Base-by-base conservation (phyloP, 1,140 invertebrate genomes). In the Anastatus disparis region DNA sequence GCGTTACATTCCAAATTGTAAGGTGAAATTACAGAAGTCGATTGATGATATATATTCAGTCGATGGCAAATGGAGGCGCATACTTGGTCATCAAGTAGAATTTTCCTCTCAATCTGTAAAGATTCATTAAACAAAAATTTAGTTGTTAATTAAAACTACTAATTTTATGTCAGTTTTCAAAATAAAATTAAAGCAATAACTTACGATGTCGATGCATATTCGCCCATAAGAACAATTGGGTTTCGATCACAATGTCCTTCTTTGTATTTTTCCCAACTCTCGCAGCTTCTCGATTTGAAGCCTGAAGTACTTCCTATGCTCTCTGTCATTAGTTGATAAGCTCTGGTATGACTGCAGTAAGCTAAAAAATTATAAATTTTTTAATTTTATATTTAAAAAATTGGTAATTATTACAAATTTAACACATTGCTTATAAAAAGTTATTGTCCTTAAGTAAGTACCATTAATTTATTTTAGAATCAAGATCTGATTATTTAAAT, bases 301-400 rank as follows among this genome's bases (percentile, higher is more conserved):
- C 81, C 81, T 1, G 76, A 63, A 17, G 76, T 80, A 48, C 79
- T 82, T 4, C 77, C 79, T 46, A 88, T 81, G 13, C 85, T 85
- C 62, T 88, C 87, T 0, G 80, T 85, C 78, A 85, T 88, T 26
- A 86, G 83, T 68, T 86, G 83, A 69, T 87, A 86, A 2, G 87
- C 86, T 66, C 87, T 76, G 4, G 86, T 80, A 70, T 88, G 87
- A 68, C 86, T 87, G 40, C 86, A 87, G 13, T 86, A 86, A 70
- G 83, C 85, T 86, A 50, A 68, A 38, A 55, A 15, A n/a, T n/a
- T n/a, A n/a, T n/a, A n/a, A n/a, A n/a, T n/a, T n/a, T n/a, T n/a
- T n/a, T n/a, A n/a, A n/a, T n/a, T n/a, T n/a, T n/a, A n/a, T n/a
- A n/a, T n/a, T n/a, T n/a, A n/a, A n/a, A n/a, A n/a, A n/a, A n/a